Evolutionary conservation across 2,113 vertebrate species (phyloP), one percentile per base, ranked within the genome.

Genomic region (Siniperca chuatsi): DNA sequence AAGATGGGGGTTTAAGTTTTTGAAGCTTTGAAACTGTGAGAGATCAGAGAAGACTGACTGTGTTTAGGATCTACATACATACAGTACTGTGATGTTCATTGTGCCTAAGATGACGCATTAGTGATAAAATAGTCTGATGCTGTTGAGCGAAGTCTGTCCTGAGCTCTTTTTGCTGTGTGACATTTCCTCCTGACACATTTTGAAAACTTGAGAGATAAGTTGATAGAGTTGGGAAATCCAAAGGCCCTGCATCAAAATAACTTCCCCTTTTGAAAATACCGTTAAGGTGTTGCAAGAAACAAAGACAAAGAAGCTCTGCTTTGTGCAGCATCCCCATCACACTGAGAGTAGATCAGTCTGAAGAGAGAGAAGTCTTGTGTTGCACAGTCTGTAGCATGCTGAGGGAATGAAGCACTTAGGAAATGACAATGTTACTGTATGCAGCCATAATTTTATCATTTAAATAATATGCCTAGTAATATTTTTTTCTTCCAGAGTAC

Each of bases 341-440:
- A 78, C 68, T 78, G 79, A 85, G 60, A 54, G 40, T 55, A 13
- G 52, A 66, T 73, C 42, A 60, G 42, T 72, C 37, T 75, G 44
- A 58, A 23, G 35, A 78, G 64, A 46, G 64, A 54, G 23, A 55
- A 33, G 42, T 73, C 44, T 67, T 83, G 33, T 75, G 52, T 92
- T 87, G 89, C 86, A 90, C 84, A 90, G 78, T 80, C 71, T 64
- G 82, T 83, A 78, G 89, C 91, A 91, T 89, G 85, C 88, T 75
- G 82, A 89, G 82, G 46, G 69, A 87, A 84, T 78, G 54, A 86
- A 95, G 89, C 92, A 94, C 93, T 92, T 93, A 85, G 46, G 25
- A 90, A 74, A 86, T 65, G 81, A 90, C 12, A 54, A 84, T 87
- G 86, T 92, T 81, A 78, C 77, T 80, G 84, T 93, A 84, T 90